A percentile compares a stretch with the other conserved stretches of the same genome.
These are phyloP conservation scores for Darevskia nairensis DNA, from an alignment of 2,797 vertebrate species.

Conservation along the genomic window DNA sequence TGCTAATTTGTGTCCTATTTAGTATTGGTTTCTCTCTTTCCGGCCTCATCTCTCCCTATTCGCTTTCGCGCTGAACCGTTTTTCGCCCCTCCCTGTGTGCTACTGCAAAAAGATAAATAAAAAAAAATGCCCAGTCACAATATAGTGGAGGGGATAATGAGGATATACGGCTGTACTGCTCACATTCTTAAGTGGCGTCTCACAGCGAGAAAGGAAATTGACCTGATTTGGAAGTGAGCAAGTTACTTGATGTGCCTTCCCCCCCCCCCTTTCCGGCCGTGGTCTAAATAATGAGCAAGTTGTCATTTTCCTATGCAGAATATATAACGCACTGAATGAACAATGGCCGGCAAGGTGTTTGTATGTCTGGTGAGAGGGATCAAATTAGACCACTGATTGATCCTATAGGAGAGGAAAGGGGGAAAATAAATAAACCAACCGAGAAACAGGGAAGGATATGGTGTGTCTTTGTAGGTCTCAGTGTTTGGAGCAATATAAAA, in stretches of 20 bases:
- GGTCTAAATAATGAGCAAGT: conserved; percentile 68
- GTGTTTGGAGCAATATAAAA: conserved; percentile 69
- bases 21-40: conserved; percentile 64
- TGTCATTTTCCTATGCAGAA: conserved; percentile 53
- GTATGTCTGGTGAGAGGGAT: conserved; percentile 53
- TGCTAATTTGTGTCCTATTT: conserved; percentile 40
- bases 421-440: conserved; percentile 39
- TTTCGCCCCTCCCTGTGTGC: conserved; percentile 65
- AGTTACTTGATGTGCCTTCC: conserved; percentile 64
- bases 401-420: conserved; percentile 70
- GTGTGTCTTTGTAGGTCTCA: conserved; percentile 72
- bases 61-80: conserved; percentile 64
- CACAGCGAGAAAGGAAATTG: conserved; percentile 53
- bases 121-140: conserved; percentile 62
- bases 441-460: neutral
- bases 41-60: conserved; percentile 35
- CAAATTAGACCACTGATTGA: conserved; percentile 77
- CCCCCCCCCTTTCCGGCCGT: neutral
- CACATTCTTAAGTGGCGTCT: conserved; percentile 70
- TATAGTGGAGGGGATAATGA: conserved; percentile 65
- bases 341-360: conserved; percentile 18
- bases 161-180: conserved; percentile 68
- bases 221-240: conserved; percentile 65
- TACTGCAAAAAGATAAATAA: conserved; percentile 41
- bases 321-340: conserved; percentile 50